Conservation (phyloP, 35 echinoderm and acorn worm species). For the Eucidaris tribuloides region DNA sequence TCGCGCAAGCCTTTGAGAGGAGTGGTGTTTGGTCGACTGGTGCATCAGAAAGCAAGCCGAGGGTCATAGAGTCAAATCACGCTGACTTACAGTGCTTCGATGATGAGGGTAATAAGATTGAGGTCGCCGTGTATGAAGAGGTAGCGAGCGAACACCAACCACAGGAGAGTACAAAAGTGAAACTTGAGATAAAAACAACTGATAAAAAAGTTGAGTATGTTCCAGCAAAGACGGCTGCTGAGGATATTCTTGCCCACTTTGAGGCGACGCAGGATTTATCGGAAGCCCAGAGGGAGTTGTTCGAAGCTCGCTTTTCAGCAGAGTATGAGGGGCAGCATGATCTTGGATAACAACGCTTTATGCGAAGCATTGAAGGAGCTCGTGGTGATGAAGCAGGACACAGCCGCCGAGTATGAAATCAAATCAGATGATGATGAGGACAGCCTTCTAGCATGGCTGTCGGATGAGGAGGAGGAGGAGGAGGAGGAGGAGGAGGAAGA, state of each 20-base stretch:
- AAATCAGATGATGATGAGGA: neutral
- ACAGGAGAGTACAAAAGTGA: neutral
- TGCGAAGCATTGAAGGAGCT: slow-evolving; percentile 7
- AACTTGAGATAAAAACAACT: too few relatives aligned
- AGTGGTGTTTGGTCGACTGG: slow-evolving; percentile 12
- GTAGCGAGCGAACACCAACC: neutral
- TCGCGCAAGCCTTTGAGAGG: neutral
- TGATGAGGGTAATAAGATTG: slow-evolving; percentile 10
- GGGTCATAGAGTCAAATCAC: neutral
- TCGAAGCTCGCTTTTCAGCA: neutral
- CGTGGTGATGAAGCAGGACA: slow-evolving; percentile 12
- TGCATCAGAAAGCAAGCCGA: neutral
- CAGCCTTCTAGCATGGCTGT: slow-evolving; percentile 1
- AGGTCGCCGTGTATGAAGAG: slow-evolving; percentile 15
- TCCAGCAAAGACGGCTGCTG: too few relatives aligned
- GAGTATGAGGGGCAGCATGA: neutral
- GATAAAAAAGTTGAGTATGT: too few relatives aligned
- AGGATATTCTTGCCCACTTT: neutral
- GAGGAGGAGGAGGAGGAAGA: neutral
- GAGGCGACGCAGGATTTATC: neutral
- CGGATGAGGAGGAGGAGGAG: neutral
- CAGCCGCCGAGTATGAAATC: neutral
- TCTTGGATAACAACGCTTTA: slow-evolving; percentile 8
- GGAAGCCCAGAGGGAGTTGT: neutral
- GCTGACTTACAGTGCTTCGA: neutral